These are phyloP conservation scores for Acrossocheilus wenchowensis DNA, from an alignment of 2,797 vertebrate genomes.

Conservation along the genomic window DNA sequence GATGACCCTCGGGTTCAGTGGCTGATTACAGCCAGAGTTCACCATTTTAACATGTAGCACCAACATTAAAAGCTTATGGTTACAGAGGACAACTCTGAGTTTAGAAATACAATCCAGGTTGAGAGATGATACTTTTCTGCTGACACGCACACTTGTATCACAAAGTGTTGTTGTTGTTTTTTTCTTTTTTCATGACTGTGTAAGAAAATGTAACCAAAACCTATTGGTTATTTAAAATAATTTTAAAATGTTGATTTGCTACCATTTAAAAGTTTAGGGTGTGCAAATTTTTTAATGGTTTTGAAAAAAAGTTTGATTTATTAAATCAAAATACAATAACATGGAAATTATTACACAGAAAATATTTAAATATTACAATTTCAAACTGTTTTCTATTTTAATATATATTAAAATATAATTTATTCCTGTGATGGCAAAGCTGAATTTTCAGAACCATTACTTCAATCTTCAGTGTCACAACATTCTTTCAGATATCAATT, in stretches of 20 bases:
- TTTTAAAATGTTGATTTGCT: not conserved
- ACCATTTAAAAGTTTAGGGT: not conserved
- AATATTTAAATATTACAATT: not conserved
- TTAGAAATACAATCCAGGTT: constrained; percentile 5
- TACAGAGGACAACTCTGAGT: not conserved
- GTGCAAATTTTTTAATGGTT: not conserved
- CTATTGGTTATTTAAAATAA: not conserved
- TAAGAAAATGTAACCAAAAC: not conserved
- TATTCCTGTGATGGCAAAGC: not conserved
- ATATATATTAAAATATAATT: not conserved
- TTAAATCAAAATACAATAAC: not conserved
- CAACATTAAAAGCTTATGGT: not conserved
- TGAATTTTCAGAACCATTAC: not conserved
- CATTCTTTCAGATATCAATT: constrained; percentile 5
- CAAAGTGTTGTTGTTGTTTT: not conserved
- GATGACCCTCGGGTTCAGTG: not conserved
- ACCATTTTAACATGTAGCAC: not conserved
- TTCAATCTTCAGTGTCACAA: not conserved
- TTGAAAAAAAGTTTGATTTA: not conserved
- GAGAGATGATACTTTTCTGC: not conserved
- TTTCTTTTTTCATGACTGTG: not conserved
- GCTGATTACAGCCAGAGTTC: not conserved
- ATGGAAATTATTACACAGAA: not conserved
- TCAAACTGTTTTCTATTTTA: not conserved
- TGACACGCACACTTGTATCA: not conserved